Percentiles rank a stretch among this genome's conserved stretches.
These are phyloP conservation scores for Oryzias sinensis DNA, from an alignment of 2,797 vertebrate genomes.

Conservation along the genomic window DNA sequence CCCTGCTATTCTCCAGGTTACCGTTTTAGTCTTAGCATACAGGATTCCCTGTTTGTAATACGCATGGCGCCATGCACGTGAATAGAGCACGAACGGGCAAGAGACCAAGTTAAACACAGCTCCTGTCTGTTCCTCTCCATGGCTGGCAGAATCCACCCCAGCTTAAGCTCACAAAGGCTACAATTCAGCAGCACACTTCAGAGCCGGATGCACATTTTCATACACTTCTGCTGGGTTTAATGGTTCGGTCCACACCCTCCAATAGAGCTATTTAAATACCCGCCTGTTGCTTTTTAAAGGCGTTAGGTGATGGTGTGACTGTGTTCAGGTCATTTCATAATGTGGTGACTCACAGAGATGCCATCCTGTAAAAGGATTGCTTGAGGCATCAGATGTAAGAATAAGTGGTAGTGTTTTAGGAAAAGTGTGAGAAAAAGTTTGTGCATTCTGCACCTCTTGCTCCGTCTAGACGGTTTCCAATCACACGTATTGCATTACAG, in stretches of 20 bases:
- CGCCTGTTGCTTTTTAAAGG: constrained; percentile 44
- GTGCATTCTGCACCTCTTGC: constrained; percentile 26
- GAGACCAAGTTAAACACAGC: constrained; percentile 74
- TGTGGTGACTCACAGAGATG: constrained; percentile 47
- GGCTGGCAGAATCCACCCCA: constrained; percentile 58
- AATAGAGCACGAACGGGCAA: constrained; percentile 56
- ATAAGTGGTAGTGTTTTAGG: constrained; percentile 29
- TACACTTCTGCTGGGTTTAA: constrained; percentile 59
- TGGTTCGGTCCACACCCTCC: constrained; percentile 43
- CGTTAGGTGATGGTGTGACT: constrained; percentile 36
- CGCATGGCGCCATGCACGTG: constrained; percentile 53
- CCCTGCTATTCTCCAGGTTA: constrained; percentile 26
- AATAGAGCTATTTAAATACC: constrained; percentile 41
- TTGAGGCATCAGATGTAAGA: constrained; percentile 36
- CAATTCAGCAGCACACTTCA: constrained; percentile 71
- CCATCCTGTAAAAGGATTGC: constrained; percentile 21
- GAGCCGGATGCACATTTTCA: constrained; percentile 49
- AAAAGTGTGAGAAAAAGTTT: constrained; percentile 13
- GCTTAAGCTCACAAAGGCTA: constrained; percentile 74
- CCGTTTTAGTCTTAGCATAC: constrained; percentile 35
- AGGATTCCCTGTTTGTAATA: constrained; percentile 46
- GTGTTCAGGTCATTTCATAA: constrained; percentile 59
- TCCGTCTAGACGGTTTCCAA: constrained; percentile 49
- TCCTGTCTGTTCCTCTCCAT: constrained; percentile 59
- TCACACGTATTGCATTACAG: constrained; percentile 37